phyloP scores from a whole-genome alignment of 2,797 vertebrate species.

The Luscinia megarhynchos region DNA sequence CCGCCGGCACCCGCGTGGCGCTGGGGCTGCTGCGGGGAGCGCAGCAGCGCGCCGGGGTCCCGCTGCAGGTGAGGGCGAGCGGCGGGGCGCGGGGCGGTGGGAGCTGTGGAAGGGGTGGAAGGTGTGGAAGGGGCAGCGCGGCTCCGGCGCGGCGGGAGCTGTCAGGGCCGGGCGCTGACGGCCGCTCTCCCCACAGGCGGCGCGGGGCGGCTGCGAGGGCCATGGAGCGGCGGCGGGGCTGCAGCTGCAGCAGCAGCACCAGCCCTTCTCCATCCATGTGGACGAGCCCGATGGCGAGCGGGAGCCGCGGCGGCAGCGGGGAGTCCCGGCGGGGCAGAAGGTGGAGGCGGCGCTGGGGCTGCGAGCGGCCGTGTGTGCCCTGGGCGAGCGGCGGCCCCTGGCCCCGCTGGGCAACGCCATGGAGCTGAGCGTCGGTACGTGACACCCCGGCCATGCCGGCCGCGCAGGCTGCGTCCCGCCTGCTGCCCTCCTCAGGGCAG shows the following conservation, averaged over 20 bases:
- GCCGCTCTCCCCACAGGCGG: neutral
- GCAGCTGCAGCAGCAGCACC: conserved; percentile 70
- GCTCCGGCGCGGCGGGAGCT: neutral
- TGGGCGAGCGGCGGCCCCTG: conserved; percentile 84
- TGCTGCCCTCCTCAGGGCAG: no score
- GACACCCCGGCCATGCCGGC: neutral
- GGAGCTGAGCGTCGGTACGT: conserved; percentile 89
- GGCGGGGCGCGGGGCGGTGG: neutral
- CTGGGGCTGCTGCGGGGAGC: conserved; percentile 84
- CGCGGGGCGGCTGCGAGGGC: neutral
- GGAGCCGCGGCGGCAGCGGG: conserved; percentile 57
- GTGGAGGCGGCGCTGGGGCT: conserved; percentile 67
- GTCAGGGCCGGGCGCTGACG: neutral
- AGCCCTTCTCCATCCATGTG: conserved; percentile 86
- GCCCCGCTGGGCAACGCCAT: conserved; percentile 82
- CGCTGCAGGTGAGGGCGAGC: conserved; percentile 59
- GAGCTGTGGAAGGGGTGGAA: no score
- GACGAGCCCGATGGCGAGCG: conserved; percentile 82
- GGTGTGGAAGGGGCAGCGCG: no score
- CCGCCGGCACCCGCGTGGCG: conserved; percentile 64
- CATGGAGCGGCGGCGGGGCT: conserved; percentile 35
- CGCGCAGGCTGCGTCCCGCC: neutral
- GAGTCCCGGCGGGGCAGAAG: conserved; percentile 36
- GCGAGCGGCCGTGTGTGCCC: conserved; percentile 74
- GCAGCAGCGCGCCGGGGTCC: conserved; percentile 32